Conservation (phyloP, 1,140 invertebrate species). For the Ridgeia piscesae region DNA sequence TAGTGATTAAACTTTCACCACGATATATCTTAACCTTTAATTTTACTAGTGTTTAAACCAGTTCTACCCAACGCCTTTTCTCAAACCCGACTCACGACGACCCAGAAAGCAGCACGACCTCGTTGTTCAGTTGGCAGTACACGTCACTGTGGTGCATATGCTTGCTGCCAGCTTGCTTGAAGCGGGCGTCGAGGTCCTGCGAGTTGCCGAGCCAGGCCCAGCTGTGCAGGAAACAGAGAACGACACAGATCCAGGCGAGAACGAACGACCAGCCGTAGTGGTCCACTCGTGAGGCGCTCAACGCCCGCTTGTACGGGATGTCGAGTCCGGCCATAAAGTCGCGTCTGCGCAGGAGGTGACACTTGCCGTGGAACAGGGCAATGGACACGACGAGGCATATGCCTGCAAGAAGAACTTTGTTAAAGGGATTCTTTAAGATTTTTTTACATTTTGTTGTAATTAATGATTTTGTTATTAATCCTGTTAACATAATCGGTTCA, state of each 20-base stretch:
- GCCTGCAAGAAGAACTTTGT: slow-evolving; percentile 31
- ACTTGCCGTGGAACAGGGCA: slow-evolving; percentile 48
- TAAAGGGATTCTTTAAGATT: too few species aligned
- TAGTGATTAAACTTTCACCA: not conserved
- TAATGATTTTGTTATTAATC: too few species aligned
- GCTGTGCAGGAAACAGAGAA: slow-evolving; percentile 40
- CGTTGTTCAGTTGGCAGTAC: not conserved
- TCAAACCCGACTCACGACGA: not conserved
- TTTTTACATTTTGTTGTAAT: too few species aligned
- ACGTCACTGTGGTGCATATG: not conserved
- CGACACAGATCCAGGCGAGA: slow-evolving; percentile 49
- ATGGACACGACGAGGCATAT: slow-evolving; percentile 41
- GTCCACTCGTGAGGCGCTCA: slow-evolving; percentile 33
- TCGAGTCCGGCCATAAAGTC: slow-evolving; percentile 38
- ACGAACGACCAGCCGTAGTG: slow-evolving; percentile 48
- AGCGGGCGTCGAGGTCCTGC: slow-evolving; percentile 31
- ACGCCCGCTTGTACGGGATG: slow-evolving; percentile 40
- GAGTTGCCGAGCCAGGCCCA: slow-evolving; percentile 47
- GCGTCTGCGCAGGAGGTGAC: slow-evolving; percentile 41
- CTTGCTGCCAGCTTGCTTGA: not conserved
- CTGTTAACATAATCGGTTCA: too few species aligned
- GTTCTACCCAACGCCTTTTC: not conserved
- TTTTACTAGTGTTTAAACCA: not conserved
- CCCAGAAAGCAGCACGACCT: not conserved
- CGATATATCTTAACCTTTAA: not conserved